Evolutionary conservation across 2,888 invertebrate species (phyloP).

Genomic region (Lissocephala sabroskyi): DNA sequence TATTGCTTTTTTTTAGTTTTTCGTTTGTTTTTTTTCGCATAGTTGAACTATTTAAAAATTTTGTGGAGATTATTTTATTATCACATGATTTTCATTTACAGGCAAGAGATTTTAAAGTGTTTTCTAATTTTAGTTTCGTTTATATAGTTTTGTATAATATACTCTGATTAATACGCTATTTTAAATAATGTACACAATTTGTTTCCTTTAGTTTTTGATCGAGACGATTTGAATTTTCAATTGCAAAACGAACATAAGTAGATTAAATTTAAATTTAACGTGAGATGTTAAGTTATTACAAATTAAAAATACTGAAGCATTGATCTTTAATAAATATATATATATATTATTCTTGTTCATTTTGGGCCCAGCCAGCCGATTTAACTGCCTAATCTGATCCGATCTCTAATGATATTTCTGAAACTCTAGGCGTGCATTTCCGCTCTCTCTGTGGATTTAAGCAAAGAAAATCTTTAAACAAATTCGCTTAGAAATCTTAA

Average conservation of each 20-base stretch:
- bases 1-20: neutral
- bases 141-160: constrained; percentile 29
- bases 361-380: neutral
- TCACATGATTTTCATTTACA: constrained; percentile 71
- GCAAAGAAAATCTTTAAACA: too few species aligned
- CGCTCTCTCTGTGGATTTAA: too few species aligned
- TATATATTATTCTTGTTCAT: neutral
- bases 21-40: constrained; percentile 39
- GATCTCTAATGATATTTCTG: too few species aligned
- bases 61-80: constrained; percentile 67
- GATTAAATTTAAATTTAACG: constrained; percentile 20
- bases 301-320: constrained; percentile 64
- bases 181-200: constrained; percentile 4
- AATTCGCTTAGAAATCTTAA: too few species aligned
- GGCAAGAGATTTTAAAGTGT: constrained; percentile 69
- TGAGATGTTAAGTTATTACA: constrained; percentile 40
- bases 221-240: constrained; percentile 1
- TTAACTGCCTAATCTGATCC: too few species aligned
- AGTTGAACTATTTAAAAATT: constrained; percentile 63
- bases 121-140: constrained; percentile 40
- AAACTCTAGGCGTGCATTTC: too few species aligned
- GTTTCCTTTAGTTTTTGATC: constrained; percentile 4
- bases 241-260: constrained; percentile 27
- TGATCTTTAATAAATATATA: constrained; percentile 51
- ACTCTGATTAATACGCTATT: constrained; percentile 26